A percentile compares a stretch with the other conserved stretches of the same genome.
These are phyloP conservation scores for Araneus ventricosus DNA, from an alignment of 1,140 invertebrate species.

Conservation along the genomic window DNA sequence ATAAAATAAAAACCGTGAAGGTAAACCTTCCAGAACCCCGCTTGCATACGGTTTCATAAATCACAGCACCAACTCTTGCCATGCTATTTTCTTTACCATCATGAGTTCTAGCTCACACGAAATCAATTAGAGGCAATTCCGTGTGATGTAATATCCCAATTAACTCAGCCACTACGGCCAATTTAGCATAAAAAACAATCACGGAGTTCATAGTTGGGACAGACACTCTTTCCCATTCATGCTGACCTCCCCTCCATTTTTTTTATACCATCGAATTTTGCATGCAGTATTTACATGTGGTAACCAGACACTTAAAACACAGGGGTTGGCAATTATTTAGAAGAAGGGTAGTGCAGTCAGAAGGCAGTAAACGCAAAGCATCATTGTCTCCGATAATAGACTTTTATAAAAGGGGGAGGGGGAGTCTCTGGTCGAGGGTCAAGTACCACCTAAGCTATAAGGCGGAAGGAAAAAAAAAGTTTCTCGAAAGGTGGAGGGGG, in stretches of 20 bases:
- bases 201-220: conserved; percentile 1
- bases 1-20: conserved; percentile 1
- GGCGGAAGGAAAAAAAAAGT: conserved; percentile 1
- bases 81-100: conserved; percentile 20
- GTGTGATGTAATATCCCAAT: conserved; percentile 66
- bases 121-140: conserved; percentile 70
- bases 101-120: conserved; percentile 62
- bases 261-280: conserved; percentile 29
- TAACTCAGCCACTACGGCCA: conserved; percentile 1
- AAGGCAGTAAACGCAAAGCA: neutral
- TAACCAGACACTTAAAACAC: conserved; percentile 32
- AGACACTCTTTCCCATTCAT: conserved; percentile 23
- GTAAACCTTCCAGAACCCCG: neutral
- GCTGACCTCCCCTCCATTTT: neutral
- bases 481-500: neutral
- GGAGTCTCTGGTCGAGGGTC: neutral
- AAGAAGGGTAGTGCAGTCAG: neutral
- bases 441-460: conserved; percentile 43
- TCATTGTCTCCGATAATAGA: conserved; percentile 60
- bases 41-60: conserved; percentile 11
- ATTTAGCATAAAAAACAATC: conserved; percentile 56
- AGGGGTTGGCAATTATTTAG: conserved; percentile 4
- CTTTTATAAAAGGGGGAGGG: conserved; percentile 25
- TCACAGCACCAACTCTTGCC: neutral
- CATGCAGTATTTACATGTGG: conserved; percentile 52